Base-by-base conservation (phyloP, 2,888 invertebrate species). In the Pteria penguin region DNA sequence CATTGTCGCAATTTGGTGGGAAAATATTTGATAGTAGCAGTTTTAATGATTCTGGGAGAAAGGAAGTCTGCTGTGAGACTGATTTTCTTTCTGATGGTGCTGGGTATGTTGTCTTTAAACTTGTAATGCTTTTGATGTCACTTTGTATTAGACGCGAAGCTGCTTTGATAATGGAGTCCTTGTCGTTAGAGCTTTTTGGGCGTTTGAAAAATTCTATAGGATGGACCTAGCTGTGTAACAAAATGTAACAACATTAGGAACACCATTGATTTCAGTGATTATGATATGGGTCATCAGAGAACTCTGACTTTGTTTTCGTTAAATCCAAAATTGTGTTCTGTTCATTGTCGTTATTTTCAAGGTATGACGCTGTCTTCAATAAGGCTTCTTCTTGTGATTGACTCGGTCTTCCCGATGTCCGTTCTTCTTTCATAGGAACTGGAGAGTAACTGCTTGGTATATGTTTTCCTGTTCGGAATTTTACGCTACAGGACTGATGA, bases 241-340 rank as follows among this genome's bases (percentile, higher is more conserved):
- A 22, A 82, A 54, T 36, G 82, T 81, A 14, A 79, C 79, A 54
- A 81, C 76, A 72, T 81, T 74, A 26, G 54, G 54, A 29, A 67
- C 77, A 18, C 79, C 81, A 69, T 78, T 81, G 22, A 82, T 57
- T n/a, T 78, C 72, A 36, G 80, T 78, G 4, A 81, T 78, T 14
- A 81, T 55, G 8, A 82, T 69, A 81, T 60, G 65, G 27, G 1
- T 68, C 69, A 31, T 62, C 70, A 69, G 63, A 66, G 2, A 33
- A 32, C 26, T 82, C 75, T 18, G 62, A 27, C 80, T 80, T 80
- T 69, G 74, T 76, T 4, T 73, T 32, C 1, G 76, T 72, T n/a
- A 82, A 65, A 66, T 82, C 72, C n/a, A 24, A 4, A 29, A 80
- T 66, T n/a, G 78, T 76, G 1, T 74, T 75, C 72, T 78, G 74